Evolutionary conservation across 2,888 invertebrate species (phyloP).

Genomic region (Microdon myrmicae): DNA sequence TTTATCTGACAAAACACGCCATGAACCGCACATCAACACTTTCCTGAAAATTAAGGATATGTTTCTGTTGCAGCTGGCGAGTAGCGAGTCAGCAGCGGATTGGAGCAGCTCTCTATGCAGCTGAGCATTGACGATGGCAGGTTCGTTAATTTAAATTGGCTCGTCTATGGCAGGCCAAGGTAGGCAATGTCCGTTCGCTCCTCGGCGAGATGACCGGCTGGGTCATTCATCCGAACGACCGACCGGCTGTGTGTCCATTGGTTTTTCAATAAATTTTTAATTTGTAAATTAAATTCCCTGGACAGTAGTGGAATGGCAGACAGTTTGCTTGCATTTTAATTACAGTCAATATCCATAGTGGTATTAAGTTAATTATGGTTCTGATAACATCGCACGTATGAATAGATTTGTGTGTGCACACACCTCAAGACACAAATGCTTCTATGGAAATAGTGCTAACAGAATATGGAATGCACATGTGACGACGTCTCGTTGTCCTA

Average conservation of each 20-base stretch:
- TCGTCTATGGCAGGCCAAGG: constrained; percentile 38
- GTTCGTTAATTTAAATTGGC: constrained; percentile 53
- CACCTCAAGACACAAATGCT: constrained; percentile 32
- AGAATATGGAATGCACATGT: constrained; percentile 32
- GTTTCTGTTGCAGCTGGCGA: constrained; percentile 3
- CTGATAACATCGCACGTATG: constrained; percentile 43
- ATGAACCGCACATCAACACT: constrained; percentile 48
- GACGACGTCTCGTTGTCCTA: too few relatives aligned
- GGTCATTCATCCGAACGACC: constrained; percentile 1
- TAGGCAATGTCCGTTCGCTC: constrained; percentile 12
- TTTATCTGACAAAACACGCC: constrained; percentile 43
- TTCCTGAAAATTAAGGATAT: constrained; percentile 33
- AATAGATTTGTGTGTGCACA: constrained; percentile 25
- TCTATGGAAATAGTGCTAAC: constrained; percentile 24
- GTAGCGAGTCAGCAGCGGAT: constrained; percentile 1
- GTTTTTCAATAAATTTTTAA: constrained; percentile 52
- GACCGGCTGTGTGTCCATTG: constrained; percentile 35
- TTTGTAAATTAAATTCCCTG: constrained; percentile 52
- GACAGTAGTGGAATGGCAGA: constrained; percentile 51
- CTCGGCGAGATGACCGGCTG: neutral
- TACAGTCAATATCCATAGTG: constrained; percentile 52
- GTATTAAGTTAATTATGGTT: constrained; percentile 51
- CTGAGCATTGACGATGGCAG: constrained; percentile 39
- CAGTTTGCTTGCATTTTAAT: constrained; percentile 53
- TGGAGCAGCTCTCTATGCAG: constrained; percentile 13